Conservation (phyloP, 2,113 vertebrate species). For the Chelonoidis abingdonii region DNA sequence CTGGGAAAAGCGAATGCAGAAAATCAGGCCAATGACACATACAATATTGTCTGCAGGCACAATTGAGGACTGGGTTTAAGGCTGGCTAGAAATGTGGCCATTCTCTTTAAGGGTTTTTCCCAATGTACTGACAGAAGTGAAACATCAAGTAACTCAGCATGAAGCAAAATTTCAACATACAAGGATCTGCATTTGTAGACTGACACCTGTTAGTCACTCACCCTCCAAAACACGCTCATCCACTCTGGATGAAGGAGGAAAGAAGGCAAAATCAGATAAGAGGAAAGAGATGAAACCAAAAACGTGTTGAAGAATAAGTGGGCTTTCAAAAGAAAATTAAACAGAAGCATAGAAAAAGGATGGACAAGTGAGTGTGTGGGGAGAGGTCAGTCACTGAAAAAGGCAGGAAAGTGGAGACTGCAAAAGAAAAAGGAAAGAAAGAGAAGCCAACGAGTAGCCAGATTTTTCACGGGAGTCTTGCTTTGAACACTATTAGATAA, state of each 20-base stretch:
- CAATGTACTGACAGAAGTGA: conserved; percentile 52
- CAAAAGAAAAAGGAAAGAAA: background rate
- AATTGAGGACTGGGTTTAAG: conserved; percentile 20
- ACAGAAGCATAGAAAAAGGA: background rate
- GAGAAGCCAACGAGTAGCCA: background rate
- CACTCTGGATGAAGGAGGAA: background rate
- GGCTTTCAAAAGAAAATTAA: background rate
- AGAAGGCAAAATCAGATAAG: background rate
- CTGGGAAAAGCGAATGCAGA: background rate
- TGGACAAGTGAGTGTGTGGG: background rate
- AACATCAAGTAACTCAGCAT: conserved; percentile 47
- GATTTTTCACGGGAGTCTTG: background rate
- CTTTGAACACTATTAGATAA: background rate
- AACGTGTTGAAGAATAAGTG: background rate
- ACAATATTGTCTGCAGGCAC: background rate
- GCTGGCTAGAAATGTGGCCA: conserved; percentile 63
- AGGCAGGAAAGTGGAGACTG: background rate
- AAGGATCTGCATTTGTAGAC: conserved; percentile 25
- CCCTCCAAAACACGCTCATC: conserved; percentile 35
- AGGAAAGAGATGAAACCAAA: background rate
- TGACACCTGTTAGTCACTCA: conserved; percentile 64
- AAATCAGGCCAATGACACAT: conserved; percentile 20
- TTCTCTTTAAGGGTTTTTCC: conserved; percentile 44
- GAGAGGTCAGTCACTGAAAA: background rate
- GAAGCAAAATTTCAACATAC: background rate